Conservation (phyloP, 1,140 invertebrate species). For the Scaptomyza graminum region DNA sequence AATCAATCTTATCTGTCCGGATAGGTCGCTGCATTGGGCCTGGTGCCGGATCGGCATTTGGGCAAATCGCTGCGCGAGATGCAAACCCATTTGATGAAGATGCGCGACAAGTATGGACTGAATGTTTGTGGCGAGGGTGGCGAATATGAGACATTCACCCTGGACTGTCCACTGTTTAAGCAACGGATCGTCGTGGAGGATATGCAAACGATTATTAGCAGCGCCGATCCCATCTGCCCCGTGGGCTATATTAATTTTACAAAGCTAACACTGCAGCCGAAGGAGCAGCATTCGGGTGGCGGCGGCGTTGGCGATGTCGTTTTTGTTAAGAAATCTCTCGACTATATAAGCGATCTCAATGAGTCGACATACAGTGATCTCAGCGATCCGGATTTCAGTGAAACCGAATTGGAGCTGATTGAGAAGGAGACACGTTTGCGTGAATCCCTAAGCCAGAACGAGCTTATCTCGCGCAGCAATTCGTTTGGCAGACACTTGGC, state of each 20-base stretch:
- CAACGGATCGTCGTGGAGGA: conserved; percentile 95
- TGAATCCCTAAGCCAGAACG: conserved; percentile 79
- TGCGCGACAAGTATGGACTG: conserved; percentile 97
- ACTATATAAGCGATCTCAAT: conserved; percentile 86
- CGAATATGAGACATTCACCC: conserved; percentile 98
- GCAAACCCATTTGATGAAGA: conserved; percentile 92
- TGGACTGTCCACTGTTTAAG: conserved; percentile 98
- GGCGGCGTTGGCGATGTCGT: conserved; percentile 65
- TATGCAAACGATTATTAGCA: conserved; percentile 93
- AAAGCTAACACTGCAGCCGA: conserved; percentile 90
- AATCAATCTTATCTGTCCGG: too few relatives aligned
- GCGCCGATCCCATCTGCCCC: conserved; percentile 95
- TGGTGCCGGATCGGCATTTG: conserved; percentile 93
- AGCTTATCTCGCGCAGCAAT: conserved; percentile 80
- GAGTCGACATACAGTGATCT: conserved; percentile 87
- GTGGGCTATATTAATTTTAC: conserved; percentile 96
- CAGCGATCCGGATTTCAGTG: conserved; percentile 86
- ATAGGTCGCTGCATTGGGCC: conserved; percentile 93
- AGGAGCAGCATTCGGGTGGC: conserved; percentile 83
- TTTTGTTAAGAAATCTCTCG: conserved; percentile 85
- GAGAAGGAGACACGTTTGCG: conserved; percentile 84
- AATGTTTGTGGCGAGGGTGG: conserved; percentile 99
- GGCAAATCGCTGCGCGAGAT: conserved; percentile 94
- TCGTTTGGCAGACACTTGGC: conserved; percentile 80
- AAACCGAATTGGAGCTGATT: conserved; percentile 86